phyloP scores from a whole-genome alignment of 2,797 vertebrate species.

The Loriculus beryllinus region DNA sequence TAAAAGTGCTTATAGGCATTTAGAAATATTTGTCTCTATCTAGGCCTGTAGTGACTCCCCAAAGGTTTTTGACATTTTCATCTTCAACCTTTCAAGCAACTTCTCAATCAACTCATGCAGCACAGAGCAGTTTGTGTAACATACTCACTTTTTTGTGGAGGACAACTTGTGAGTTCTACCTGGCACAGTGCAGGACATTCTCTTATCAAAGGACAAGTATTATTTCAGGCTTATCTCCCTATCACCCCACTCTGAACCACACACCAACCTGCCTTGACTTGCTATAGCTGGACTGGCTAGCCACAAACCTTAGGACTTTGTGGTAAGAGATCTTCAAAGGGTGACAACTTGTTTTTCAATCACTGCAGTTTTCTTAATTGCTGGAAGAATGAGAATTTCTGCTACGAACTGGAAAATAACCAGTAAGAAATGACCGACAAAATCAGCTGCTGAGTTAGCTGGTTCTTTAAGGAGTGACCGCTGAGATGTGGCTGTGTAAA shows the following conservation, averaged over 20 bases:
- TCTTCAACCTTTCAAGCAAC: background rate
- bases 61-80: background rate
- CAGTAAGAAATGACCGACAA: background rate
- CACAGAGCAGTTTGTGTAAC: background rate
- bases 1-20: background rate
- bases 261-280: background rate
- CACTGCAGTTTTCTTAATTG: background rate
- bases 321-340: background rate
- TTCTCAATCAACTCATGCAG: background rate
- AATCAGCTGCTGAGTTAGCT: background rate
- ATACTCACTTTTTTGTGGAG: fast-evolving
- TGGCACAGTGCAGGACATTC: background rate
- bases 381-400: background rate
- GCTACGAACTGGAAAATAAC: background rate
- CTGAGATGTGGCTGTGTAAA: background rate
- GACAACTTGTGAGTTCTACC: background rate
- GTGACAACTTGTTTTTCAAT: background rate
- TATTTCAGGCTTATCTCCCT: background rate
- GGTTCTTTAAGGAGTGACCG: background rate
- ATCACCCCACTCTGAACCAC: background rate
- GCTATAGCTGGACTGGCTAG: fast-evolving
- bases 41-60: background rate
- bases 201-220: background rate
- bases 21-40: background rate
- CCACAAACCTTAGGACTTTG: background rate